A percentile compares a stretch with the other conserved stretches of the same genome.
Conservation (phyloP, 1,140 invertebrate genomes). For the Teleopsis dalmanni region DNA sequence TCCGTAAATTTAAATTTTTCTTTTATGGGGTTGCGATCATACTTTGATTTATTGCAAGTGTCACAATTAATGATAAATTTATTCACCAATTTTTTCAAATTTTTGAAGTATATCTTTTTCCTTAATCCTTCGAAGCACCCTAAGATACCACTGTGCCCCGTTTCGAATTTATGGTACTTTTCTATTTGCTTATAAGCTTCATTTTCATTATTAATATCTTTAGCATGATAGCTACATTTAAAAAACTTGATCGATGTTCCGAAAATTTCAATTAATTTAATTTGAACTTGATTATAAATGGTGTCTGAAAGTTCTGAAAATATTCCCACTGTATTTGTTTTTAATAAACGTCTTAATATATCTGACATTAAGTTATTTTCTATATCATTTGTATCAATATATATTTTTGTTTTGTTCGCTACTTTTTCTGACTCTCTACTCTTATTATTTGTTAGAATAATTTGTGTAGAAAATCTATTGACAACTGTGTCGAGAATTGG, state of each 20-base stretch:
- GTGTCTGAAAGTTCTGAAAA: conserved; percentile 8
- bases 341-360: conserved; percentile 8
- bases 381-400: conserved; percentile 3
- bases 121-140: too few relatives aligned
- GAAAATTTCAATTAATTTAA: conserved; percentile 6
- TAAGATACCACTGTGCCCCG: too few relatives aligned
- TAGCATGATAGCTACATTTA: background rate
- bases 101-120: background rate
- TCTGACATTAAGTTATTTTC: background rate
- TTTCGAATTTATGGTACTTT: background rate
- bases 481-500: background rate
- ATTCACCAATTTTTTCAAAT: background rate
- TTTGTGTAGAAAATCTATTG: conserved; percentile 1
- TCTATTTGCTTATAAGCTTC: conserved; percentile 5
- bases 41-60: background rate
- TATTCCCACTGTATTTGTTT: conserved; percentile 8
- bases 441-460: background rate
- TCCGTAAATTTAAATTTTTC: background rate
- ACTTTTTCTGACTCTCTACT: background rate
- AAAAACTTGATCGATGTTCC: background rate
- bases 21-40: background rate
- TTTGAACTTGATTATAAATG: conserved; percentile 9
- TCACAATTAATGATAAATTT: background rate
- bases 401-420: conserved; percentile 3
- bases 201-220: background rate